A percentile compares a stretch with the other conserved stretches of the same genome.
Conservation (phyloP, 2,113 vertebrate genomes). For the Regulus satrapa region DNA sequence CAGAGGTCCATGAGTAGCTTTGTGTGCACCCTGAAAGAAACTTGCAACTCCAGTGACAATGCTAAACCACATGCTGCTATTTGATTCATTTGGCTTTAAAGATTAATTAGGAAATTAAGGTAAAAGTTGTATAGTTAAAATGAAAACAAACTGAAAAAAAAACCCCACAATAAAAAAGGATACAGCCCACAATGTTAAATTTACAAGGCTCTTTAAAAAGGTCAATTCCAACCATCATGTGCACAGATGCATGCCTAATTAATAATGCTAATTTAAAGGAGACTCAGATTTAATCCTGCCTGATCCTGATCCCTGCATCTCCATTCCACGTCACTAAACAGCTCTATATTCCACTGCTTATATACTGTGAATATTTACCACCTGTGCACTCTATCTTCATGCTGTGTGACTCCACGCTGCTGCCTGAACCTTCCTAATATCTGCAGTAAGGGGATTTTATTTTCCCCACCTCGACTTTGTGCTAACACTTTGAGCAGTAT, state of each 20-base stretch:
- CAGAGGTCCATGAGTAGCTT: not conserved
- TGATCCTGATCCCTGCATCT: not conserved
- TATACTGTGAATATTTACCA: not conserved
- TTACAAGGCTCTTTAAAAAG: not conserved
- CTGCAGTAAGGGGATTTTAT: not conserved
- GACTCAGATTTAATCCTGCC: not conserved
- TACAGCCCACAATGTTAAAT: not conserved
- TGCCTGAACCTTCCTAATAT: not conserved
- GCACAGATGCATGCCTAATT: not conserved
- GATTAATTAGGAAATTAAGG: not conserved
- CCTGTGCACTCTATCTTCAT: not conserved
- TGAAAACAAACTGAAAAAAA: not conserved
- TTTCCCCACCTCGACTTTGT: not conserved
- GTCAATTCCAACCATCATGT: not conserved
- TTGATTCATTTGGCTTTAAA: not conserved
- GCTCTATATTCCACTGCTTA: not conserved
- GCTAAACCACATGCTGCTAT: not conserved
- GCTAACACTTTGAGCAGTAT: not conserved
- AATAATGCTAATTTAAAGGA: not conserved
- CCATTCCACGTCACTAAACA: not conserved
- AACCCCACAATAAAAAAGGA: not conserved
- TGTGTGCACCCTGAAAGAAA: fast-evolving
- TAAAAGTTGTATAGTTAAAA: not conserved
- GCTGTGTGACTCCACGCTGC: not conserved
- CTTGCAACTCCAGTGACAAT: not conserved